Base-by-base conservation (phyloP, 2,888 invertebrate species). In the Phorcus lineatus region DNA sequence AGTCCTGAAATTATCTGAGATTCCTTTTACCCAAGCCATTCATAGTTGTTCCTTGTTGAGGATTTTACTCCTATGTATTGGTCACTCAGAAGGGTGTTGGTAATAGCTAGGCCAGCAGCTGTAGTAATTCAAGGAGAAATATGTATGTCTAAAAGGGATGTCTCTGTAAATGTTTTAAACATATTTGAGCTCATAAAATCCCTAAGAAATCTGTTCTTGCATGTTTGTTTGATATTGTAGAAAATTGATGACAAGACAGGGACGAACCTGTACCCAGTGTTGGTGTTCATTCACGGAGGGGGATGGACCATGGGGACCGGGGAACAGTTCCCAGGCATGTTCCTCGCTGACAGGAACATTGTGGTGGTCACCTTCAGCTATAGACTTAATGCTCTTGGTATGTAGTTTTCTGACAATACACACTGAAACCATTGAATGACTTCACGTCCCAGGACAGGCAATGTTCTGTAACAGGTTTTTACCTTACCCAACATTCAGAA, bases 331-430 rank as follows among this genome's bases (percentile, higher is more conserved):
- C 94, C 94, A 0, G 94, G 94, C 0, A 93, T 94, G 80, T 93
- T 94, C 74, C 87, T 95, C 54, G 94, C 94, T 53, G 93, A 94
- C 80, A 90, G 93, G 70, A 93, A 94, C 78, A 91, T 94, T 54
- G 94, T 95, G 4, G 93, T 95, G 0, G 94, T 95, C 19, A 94
- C 94, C 0, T 92, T 94, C 80, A 94, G 95, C 87, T 95, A 95
- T 88, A 91, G 95, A 22, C 92, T 95, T 0, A 94, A 94, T 78
- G 92, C 94, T 7, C 90, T 94, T 74, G 95, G 94, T 94, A 84
- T 85, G 88, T 82, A 16, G 28, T 13, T 13, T 47, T 47, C n/a
- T 16, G 54, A 31, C n/a, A n/a, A n/a, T n/a, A n/a, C n/a, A n/a
- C n/a, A n/a, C n/a, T n/a, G n/a, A n/a, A n/a, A n/a, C n/a, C n/a